These are phyloP conservation scores for Barbus barbus DNA, from an alignment of 2,113 vertebrate species.

Conservation along the genomic window DNA sequence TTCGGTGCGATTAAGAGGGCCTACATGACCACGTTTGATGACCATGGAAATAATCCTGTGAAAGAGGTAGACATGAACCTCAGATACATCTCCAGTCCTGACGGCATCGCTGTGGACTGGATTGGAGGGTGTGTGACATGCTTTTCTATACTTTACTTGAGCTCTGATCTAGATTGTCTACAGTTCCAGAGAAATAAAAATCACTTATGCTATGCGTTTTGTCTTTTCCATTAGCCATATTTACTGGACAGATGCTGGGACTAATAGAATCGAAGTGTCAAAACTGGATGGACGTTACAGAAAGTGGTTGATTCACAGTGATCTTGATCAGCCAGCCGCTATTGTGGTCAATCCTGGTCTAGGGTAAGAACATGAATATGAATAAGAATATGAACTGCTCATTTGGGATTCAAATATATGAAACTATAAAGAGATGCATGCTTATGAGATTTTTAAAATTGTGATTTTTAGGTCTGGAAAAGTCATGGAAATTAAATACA, in stretches of 20 bases:
- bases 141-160: not conserved
- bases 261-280: slow-evolving; percentile 92
- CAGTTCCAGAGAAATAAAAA: not conserved
- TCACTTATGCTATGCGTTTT: not conserved
- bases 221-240: slow-evolving; percentile 81
- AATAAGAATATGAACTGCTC: too few species aligned
- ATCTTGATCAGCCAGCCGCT: slow-evolving; percentile 89
- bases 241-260: slow-evolving; percentile 96
- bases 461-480: not conserved
- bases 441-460: not conserved
- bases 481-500: not conserved
- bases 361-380: slow-evolving; percentile 75
- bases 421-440: too few species aligned
- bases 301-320: slow-evolving; percentile 88
- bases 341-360: slow-evolving; percentile 90
- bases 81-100: slow-evolving; percentile 87
- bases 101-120: slow-evolving; percentile 97
- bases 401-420: too few species aligned
- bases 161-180: not conserved
- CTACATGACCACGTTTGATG: slow-evolving; percentile 92
- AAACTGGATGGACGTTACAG: slow-evolving; percentile 93
- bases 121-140: slow-evolving; percentile 84
- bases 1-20: slow-evolving; percentile 95
- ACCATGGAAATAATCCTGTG: slow-evolving; percentile 86
- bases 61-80: slow-evolving; percentile 88